phyloP scores from a whole-genome alignment of 1,140 invertebrate species.

The Plutomurus gul region DNA sequence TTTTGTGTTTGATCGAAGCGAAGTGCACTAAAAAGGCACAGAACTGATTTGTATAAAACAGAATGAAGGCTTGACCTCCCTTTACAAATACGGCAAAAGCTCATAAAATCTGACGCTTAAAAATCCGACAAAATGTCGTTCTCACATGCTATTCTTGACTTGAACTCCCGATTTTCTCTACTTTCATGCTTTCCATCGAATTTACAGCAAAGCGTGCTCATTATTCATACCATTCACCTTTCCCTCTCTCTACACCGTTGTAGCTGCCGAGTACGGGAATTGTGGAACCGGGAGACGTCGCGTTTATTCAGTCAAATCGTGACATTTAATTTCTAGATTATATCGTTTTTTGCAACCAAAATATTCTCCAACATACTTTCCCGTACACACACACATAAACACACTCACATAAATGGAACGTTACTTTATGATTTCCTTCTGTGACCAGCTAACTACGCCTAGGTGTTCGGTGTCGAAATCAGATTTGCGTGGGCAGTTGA shows the following conservation, averaged over 20 bases:
- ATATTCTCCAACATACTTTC: not conserved
- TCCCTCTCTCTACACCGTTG: not conserved
- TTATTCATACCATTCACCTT: not conserved
- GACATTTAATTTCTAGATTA: constrained; percentile 15
- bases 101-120: not conserved
- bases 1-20: constrained; percentile 10
- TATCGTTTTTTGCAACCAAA: not conserved
- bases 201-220: constrained; percentile 28
- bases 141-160: constrained; percentile 12
- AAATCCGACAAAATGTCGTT: constrained; percentile 10
- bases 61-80: not conserved
- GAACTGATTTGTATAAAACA: not conserved
- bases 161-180: not conserved
- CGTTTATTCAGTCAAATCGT: constrained; percentile 1
- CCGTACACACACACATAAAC: not conserved
- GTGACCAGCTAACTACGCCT: too few species aligned
- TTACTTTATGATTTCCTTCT: too few species aligned
- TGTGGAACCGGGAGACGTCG: not conserved
- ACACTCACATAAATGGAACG: too few species aligned
- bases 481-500: too few species aligned
- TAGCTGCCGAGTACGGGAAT: too few species aligned
- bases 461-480: too few species aligned
- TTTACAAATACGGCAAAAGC: constrained; percentile 23
- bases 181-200: not conserved
- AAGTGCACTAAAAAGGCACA: not conserved